phyloP scores from a whole-genome alignment of 2,888 invertebrate species.

The Opisthograptis luteolata region DNA sequence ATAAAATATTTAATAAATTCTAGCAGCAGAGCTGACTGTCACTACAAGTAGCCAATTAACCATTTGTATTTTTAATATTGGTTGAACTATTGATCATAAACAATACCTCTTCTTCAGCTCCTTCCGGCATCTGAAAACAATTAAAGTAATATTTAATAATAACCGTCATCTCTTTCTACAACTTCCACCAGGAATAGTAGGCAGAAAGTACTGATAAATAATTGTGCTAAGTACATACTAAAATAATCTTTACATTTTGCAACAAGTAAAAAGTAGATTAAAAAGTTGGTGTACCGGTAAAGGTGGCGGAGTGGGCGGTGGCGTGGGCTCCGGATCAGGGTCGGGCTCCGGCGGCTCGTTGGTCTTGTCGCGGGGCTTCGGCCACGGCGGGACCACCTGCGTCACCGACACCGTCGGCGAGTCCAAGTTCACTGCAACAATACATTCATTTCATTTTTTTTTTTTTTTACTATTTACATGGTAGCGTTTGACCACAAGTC shows the following conservation, averaged over 20 bases:
- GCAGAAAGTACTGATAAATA: too few relatives aligned
- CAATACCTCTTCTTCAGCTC: constrained; percentile 64
- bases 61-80: background rate
- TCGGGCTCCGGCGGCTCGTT: constrained; percentile 74
- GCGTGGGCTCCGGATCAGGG: constrained; percentile 73
- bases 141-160: background rate
- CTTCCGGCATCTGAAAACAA: constrained; percentile 67
- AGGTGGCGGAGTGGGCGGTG: constrained; percentile 73
- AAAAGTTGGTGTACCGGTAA: constrained; percentile 42
- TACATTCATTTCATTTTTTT: too few relatives aligned
- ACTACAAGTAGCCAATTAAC: too few relatives aligned
- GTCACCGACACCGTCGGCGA: constrained; percentile 86
- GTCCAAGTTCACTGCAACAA: constrained; percentile 72
- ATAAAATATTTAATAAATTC: too few relatives aligned
- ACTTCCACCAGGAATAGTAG: too few relatives aligned
- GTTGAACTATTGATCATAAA: background rate
- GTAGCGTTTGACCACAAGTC: too few relatives aligned
- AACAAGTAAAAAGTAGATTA: background rate
- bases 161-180: too few relatives aligned
- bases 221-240: too few relatives aligned
- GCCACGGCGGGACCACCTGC: constrained; percentile 81
- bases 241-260: too few relatives aligned
- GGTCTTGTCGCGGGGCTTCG: constrained; percentile 72
- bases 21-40: too few relatives aligned
- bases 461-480: too few relatives aligned